These are phyloP conservation scores for Spialia ferax DNA, from an alignment of 2,888 invertebrate genomes.

Conservation along the genomic window DNA sequence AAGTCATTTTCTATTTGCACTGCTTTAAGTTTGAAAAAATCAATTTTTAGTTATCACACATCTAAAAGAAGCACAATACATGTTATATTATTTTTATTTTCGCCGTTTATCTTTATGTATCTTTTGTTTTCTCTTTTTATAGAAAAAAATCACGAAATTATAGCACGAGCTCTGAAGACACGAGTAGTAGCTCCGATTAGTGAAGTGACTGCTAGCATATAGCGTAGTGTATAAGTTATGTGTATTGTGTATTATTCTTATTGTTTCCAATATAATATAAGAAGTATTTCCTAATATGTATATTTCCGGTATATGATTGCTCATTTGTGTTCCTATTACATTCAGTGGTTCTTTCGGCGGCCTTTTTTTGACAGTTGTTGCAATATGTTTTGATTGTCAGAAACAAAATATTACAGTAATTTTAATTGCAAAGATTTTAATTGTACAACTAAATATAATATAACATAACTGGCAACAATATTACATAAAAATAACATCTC, in stretches of 20 bases:
- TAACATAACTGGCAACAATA: background rate
- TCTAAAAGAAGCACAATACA: background rate
- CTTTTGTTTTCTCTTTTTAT: slow-evolving; percentile 71
- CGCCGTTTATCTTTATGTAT: slow-evolving; percentile 50
- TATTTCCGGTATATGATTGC: slow-evolving; percentile 34
- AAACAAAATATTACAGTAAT: background rate
- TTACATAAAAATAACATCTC: slow-evolving; percentile 13
- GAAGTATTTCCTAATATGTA: slow-evolving; percentile 43
- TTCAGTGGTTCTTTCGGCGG: slow-evolving; percentile 21
- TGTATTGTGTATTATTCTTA: slow-evolving; percentile 54
- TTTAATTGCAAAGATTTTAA: too few relatives aligned
- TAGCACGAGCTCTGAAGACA: slow-evolving; percentile 82
- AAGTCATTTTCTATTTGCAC: background rate
- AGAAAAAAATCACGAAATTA: slow-evolving; percentile 83
- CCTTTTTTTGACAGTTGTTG: background rate
- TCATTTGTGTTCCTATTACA: slow-evolving; percentile 32
- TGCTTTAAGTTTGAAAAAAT: background rate
- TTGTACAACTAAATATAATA: too few relatives aligned
- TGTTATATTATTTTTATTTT: slow-evolving; percentile 47
- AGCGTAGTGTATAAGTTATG: slow-evolving; percentile 67
- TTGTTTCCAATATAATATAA: slow-evolving; percentile 42
- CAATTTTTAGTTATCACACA: background rate
- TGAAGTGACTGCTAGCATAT: slow-evolving; percentile 71
- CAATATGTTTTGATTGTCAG: background rate
- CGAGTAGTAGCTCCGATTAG: slow-evolving; percentile 80